phyloP scores from a whole-genome alignment of 2,113 vertebrate genomes.

The Protomyctophum bolini region DNA sequence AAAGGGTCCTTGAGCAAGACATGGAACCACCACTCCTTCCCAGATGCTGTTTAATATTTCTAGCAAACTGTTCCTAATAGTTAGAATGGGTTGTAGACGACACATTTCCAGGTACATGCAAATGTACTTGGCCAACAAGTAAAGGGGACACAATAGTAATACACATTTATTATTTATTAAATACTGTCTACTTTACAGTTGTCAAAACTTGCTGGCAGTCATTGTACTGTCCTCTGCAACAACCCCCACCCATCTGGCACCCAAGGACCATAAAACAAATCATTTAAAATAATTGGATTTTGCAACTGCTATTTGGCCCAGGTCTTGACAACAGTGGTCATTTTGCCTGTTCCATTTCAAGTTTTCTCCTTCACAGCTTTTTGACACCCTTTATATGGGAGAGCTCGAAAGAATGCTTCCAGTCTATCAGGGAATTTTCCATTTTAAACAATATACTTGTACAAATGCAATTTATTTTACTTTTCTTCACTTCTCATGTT shows the following conservation, averaged over 20 bases:
- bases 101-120: too few species aligned
- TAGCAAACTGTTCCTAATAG: too few species aligned
- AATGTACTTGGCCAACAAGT: too few species aligned
- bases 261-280: constrained; percentile 20
- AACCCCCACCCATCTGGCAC: not conserved
- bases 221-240: not conserved
- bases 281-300: constrained; percentile 6
- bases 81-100: too few species aligned
- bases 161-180: too few species aligned
- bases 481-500: constrained; percentile 20
- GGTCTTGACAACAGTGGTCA: constrained; percentile 16
- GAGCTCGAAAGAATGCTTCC: constrained; percentile 45
- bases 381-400: constrained; percentile 50
- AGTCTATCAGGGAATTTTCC: constrained; percentile 67
- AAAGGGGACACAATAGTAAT: too few species aligned
- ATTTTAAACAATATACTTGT: constrained; percentile 43
- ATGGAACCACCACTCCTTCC: too few species aligned
- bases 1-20: not conserved
- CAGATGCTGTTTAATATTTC: too few species aligned
- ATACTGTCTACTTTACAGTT: too few species aligned
- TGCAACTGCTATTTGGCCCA: constrained; percentile 31
- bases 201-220: not conserved
- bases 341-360: constrained; percentile 16
- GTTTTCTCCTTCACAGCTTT: constrained; percentile 42
- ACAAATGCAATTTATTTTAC: constrained; percentile 49